Percentiles rank a stretch among this genome's conserved stretches.
These are phyloP conservation scores for Lottia gigantea DNA, from an alignment of 2,888 invertebrate genomes.

Conservation along the genomic window DNA sequence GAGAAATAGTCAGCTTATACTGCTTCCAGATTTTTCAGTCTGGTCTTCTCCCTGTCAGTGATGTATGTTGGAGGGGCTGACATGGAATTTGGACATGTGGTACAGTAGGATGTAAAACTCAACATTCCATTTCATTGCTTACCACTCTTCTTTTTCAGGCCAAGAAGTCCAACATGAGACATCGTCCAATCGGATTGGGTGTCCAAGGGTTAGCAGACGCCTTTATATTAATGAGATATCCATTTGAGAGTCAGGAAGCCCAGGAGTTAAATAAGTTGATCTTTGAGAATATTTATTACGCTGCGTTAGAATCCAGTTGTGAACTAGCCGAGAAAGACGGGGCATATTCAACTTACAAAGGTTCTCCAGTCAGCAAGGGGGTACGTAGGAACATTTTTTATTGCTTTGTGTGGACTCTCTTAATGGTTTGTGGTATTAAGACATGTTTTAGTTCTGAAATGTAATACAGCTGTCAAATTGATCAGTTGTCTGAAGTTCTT, in stretches of 20 bases:
- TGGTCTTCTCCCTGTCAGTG: too few relatives aligned
- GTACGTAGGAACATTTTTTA: slow-evolving; percentile 63
- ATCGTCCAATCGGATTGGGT: slow-evolving; percentile 83
- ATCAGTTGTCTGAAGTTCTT: too few relatives aligned
- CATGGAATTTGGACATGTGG: too few relatives aligned
- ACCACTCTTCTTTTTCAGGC: slow-evolving; percentile 65
- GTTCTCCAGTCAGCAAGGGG: slow-evolving; percentile 93
- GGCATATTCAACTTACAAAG: slow-evolving; percentile 89
- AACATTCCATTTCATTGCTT: slow-evolving; percentile 5
- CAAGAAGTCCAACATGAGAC: slow-evolving; percentile 82
- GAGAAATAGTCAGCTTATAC: too few relatives aligned
- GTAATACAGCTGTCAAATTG: too few relatives aligned
- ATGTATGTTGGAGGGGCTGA: too few relatives aligned
- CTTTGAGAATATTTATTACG: slow-evolving; percentile 97
- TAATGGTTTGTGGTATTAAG: too few relatives aligned
- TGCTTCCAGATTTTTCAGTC: too few relatives aligned
- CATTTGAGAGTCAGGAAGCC: slow-evolving; percentile 91
- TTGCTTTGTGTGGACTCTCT: too few relatives aligned
- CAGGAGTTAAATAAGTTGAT: slow-evolving; percentile 90
- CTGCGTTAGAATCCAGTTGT: slow-evolving; percentile 95
- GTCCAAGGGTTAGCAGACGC: slow-evolving; percentile 98
- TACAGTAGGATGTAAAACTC: background rate
- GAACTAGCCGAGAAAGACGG: slow-evolving; percentile 89
- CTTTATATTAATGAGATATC: slow-evolving; percentile 89
- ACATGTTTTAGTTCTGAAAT: too few relatives aligned